phyloP scores from a whole-genome alignment of 2,797 vertebrate genomes.

The Rhabdomys pumilio region DNA sequence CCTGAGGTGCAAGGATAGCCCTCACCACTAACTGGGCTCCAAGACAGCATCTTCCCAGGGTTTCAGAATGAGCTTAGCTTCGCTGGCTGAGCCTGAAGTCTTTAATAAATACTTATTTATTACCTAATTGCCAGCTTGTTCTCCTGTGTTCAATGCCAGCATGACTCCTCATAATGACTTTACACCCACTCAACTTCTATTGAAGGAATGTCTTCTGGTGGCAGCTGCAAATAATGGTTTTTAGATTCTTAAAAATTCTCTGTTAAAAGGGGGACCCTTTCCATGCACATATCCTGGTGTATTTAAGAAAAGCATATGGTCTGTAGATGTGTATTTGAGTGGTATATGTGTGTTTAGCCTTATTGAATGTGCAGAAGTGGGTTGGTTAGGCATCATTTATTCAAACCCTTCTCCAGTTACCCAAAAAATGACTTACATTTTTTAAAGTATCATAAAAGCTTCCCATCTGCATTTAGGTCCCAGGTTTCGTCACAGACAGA shows the following conservation, averaged over 20 bases:
- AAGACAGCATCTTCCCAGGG: not conserved
- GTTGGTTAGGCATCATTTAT: constrained; percentile 16
- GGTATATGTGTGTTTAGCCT: constrained; percentile 3
- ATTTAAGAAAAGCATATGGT: not conserved
- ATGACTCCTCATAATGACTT: not conserved
- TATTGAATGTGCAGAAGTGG: constrained; percentile 40
- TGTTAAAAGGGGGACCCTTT: not conserved
- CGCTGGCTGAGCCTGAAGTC: not conserved
- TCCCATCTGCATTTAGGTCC: not conserved
- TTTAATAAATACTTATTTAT: not conserved
- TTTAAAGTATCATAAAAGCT: not conserved
- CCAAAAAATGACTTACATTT: not conserved
- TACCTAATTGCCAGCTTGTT: not conserved
- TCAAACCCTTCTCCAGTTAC: constrained; percentile 4
- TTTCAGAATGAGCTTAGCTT: not conserved
- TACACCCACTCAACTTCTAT: not conserved
- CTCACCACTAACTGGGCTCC: not conserved
- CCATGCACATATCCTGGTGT: not conserved
- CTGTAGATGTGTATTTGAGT: not conserved
- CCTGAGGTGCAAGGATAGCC: not conserved
- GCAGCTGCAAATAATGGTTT: not conserved
- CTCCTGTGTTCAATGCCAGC: not conserved
- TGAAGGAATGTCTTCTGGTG: constrained; percentile 11
- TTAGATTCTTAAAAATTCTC: not conserved
- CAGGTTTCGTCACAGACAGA: not conserved